Conservation (phyloP, 2,888 invertebrate genomes). For the Zaprionus obscuricornis region DNA sequence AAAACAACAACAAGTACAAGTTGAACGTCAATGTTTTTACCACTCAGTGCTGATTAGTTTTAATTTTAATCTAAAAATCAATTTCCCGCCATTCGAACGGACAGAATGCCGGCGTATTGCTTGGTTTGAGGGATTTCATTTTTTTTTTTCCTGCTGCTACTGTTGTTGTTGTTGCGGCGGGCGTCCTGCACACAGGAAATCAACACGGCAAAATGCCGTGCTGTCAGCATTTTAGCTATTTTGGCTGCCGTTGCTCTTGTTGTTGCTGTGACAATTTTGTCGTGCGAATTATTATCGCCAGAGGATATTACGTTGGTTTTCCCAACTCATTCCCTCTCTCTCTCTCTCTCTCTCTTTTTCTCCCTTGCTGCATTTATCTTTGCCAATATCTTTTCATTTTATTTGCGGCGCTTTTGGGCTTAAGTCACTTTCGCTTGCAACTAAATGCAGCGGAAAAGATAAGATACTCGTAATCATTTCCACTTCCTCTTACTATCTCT, state of each 20-base stretch:
- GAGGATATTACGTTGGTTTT: constrained; percentile 64
- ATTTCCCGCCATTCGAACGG: constrained; percentile 73
- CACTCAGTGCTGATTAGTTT: constrained; percentile 81
- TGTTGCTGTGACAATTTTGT: constrained; percentile 61
- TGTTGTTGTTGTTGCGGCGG: constrained; percentile 16
- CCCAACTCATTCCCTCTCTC: background rate
- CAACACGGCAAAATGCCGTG: constrained; percentile 69
- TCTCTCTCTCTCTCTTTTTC: background rate
- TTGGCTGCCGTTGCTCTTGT: constrained; percentile 9
- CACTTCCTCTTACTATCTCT: background rate
- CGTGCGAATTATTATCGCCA: constrained; percentile 69
- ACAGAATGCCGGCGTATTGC: too few relatives aligned
- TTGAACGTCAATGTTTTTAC: constrained; percentile 14
- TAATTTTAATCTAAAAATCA: constrained; percentile 81
- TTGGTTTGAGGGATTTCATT: too few relatives aligned
- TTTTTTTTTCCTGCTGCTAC: constrained; percentile 8
- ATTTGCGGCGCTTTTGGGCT: constrained; percentile 62
- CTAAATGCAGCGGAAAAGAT: constrained; percentile 51
- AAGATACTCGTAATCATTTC: constrained; percentile 3
- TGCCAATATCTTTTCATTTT: constrained; percentile 44
- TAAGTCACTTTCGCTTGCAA: constrained; percentile 55
- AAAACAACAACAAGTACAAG: background rate
- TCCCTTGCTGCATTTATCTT: constrained; percentile 21
- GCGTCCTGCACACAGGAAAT: constrained; percentile 72
- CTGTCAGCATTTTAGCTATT: constrained; percentile 42